Evolutionary conservation across 2,888 invertebrate genomes (phyloP).

Genomic region (Steinernema carpocapsae): DNA sequence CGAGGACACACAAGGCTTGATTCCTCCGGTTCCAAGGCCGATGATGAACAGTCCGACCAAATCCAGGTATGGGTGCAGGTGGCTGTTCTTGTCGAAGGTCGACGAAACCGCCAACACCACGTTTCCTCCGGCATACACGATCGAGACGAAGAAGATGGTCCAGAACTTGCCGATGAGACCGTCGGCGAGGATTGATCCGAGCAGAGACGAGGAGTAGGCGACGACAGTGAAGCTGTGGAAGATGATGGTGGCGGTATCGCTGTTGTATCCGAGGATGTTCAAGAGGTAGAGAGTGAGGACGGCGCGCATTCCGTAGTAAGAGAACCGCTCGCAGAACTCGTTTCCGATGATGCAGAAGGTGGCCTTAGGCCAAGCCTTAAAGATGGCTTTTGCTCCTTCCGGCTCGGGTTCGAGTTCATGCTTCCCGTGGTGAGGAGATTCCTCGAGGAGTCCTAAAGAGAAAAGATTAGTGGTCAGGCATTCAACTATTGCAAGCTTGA

Average conservation of each 20-base stretch:
- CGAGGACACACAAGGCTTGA: slow-evolving; percentile 73
- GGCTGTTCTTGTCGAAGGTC: slow-evolving; percentile 62
- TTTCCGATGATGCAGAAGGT: slow-evolving; percentile 80
- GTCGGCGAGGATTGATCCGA: slow-evolving; percentile 92
- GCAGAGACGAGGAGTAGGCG: slow-evolving; percentile 85
- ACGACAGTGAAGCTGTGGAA: slow-evolving; percentile 88
- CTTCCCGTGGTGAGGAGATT: not conserved
- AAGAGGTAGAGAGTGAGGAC: slow-evolving; percentile 78
- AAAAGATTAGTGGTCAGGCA: not conserved
- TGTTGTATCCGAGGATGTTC: slow-evolving; percentile 78
- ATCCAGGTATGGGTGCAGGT: slow-evolving; percentile 63
- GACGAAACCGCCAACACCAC: slow-evolving; percentile 77
- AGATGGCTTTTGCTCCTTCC: not conserved
- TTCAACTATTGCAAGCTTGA: not conserved
- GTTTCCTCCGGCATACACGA: slow-evolving; percentile 84
- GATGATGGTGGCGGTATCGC: slow-evolving; percentile 81
- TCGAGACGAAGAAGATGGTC: slow-evolving; percentile 87
- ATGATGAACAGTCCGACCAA: slow-evolving; percentile 70
- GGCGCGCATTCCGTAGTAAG: slow-evolving; percentile 94
- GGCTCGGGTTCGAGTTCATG: slow-evolving; percentile 21
- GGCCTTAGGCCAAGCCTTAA: slow-evolving; percentile 55
- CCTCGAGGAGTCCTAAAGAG: slow-evolving; percentile 7
- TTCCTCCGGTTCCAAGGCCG: slow-evolving; percentile 72
- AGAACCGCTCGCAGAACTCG: slow-evolving; percentile 96
- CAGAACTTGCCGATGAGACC: slow-evolving; percentile 87